Evolutionary conservation across 2,113 vertebrate genomes (phyloP).

Genomic region (Microcebus griseorufus): DNA sequence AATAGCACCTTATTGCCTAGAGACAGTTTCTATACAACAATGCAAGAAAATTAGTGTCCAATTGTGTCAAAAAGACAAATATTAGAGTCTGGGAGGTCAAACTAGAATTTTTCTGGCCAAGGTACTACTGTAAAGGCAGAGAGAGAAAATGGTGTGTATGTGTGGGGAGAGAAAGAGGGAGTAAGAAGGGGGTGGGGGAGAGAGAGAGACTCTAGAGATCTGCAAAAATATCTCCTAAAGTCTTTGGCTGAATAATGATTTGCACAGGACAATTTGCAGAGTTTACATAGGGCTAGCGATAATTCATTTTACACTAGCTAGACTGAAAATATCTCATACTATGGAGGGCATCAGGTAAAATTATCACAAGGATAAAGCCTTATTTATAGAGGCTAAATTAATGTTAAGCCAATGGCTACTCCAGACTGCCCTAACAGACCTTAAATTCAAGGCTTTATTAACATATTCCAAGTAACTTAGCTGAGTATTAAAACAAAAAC

Average conservation of each 20-base stretch:
- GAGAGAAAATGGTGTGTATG: neutral
- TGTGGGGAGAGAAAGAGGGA: too few species aligned
- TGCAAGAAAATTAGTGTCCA: neutral
- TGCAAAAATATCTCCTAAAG: neutral
- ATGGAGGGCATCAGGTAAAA: neutral
- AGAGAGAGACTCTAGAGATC: neutral
- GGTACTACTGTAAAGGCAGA: neutral
- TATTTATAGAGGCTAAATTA: neutral
- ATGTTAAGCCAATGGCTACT: neutral
- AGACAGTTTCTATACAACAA: neutral
- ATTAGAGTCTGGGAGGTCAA: neutral
- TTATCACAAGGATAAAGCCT: neutral
- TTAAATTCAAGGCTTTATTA: neutral
- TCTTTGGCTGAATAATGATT: neutral
- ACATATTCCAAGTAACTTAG: neutral
- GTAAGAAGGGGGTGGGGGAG: conserved; percentile 60
- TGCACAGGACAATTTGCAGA: neutral
- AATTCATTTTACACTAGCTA: neutral
- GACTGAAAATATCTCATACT: neutral
- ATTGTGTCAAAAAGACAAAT: neutral
- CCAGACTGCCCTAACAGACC: neutral
- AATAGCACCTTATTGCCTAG: neutral
- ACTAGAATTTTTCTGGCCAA: neutral
- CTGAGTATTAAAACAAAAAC: neutral
- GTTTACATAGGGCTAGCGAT: neutral